Evolutionary conservation across 2,888 invertebrate species (phyloP).

Genomic region (Hyposoter didymator): DNA sequence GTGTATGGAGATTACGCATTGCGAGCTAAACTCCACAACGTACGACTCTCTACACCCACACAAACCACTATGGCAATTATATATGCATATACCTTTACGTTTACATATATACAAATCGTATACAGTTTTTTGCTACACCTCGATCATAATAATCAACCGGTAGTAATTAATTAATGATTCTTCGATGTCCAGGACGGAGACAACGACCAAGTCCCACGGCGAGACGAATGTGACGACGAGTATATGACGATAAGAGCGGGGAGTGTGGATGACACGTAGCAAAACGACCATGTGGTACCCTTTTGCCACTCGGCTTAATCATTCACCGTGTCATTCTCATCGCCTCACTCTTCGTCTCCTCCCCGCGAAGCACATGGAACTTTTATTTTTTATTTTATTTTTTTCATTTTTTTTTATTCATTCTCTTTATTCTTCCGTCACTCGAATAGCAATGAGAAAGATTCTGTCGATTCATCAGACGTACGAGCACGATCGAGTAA

Average conservation of each 20-base stretch:
- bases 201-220: neutral
- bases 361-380: slow-evolving; percentile 13
- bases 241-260: slow-evolving; percentile 48
- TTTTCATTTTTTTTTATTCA: no score
- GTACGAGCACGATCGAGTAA: slow-evolving; percentile 27
- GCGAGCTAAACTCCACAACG: slow-evolving; percentile 7
- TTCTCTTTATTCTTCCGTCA: slow-evolving; percentile 26
- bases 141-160: slow-evolving; percentile 62
- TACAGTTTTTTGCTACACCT: slow-evolving; percentile 38
- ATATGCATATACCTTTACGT: slow-evolving; percentile 1
- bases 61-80: slow-evolving; percentile 31
- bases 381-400: neutral
- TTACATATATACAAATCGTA: neutral
- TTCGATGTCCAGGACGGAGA: slow-evolving; percentile 44
- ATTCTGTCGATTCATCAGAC: slow-evolving; percentile 59
- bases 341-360: slow-evolving; percentile 45
- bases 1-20: slow-evolving; percentile 37
- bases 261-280: slow-evolving; percentile 67
- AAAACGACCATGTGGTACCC: slow-evolving; percentile 61
- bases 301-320: slow-evolving; percentile 49
- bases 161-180: slow-evolving; percentile 71
- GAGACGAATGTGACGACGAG: slow-evolving; percentile 8
- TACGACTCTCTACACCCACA: slow-evolving; percentile 3
- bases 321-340: slow-evolving; percentile 62
- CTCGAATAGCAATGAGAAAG: slow-evolving; percentile 61